Percentiles rank a stretch among this genome's conserved stretches.
Conservation (phyloP, 1,140 invertebrate genomes). For the Aphaenogaster ashmeadi region DNA sequence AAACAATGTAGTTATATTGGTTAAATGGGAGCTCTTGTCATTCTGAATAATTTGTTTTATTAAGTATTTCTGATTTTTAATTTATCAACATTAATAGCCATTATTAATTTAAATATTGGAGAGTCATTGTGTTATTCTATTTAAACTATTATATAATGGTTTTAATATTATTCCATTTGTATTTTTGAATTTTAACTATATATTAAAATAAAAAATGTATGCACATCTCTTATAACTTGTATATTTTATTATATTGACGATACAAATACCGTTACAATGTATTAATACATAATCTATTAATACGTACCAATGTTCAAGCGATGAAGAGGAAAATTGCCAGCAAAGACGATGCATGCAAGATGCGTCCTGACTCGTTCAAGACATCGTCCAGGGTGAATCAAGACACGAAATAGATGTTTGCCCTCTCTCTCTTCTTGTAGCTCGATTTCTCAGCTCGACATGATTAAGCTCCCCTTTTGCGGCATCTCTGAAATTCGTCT, state of each 20-base stretch:
- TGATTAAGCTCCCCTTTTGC: constrained; percentile 75
- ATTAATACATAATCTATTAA: not conserved
- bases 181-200: not conserved
- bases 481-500: constrained; percentile 77
- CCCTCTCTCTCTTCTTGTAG: constrained; percentile 49
- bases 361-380: constrained; percentile 2
- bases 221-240: not conserved
- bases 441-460: constrained; percentile 69
- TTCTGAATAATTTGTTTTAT: not conserved
- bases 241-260: not conserved
- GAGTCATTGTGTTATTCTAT: not conserved
- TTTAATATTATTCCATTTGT: not conserved
- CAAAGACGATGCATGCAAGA: constrained; percentile 8
- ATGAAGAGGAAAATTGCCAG: not conserved
- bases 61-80: not conserved
- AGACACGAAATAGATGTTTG: not conserved
- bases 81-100: not conserved
- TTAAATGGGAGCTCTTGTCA: not conserved
- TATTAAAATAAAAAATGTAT: not conserved
- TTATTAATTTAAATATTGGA: not conserved
- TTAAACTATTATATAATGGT: not conserved
- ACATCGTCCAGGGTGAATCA: constrained; percentile 10
- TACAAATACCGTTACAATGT: not conserved
- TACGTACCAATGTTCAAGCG: not conserved
- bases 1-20: not conserved